Base-by-base conservation (phyloP, 2,888 invertebrate genomes). In the Cryptocephalus moraei region DNA sequence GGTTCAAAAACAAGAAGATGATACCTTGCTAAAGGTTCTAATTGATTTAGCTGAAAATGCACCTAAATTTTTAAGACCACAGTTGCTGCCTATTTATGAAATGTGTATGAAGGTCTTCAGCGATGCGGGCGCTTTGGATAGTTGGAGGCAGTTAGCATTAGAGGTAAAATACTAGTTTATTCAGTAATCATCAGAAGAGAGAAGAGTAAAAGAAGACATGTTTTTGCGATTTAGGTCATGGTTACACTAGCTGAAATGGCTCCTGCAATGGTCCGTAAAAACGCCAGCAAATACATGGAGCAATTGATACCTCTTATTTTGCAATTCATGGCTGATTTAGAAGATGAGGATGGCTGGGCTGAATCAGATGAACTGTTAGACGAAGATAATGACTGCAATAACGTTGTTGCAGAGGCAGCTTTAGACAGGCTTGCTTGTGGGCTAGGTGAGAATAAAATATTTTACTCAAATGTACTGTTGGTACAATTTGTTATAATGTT, bases 401-500 rank as follows among this genome's bases (percentile, higher is more conserved):
- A 91, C 59, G 90, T 94, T 8, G 91, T 93, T 41, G 99, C 94
- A 0, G 99, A 99, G 70, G 92, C 94, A 14, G 92, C 95, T 8
- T 74, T 99, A 47, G 99, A 99, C 74, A 84, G 99, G 54, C 77
- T 99, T 64, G 93, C 97, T n/a, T 96, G 95, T 71, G 94, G 94
- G 3, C 79, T 99, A 39, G 96, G 96, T 52, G 94, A 36, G 36
- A 34, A 34, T 36, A n/a, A 22, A 4, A 22, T 22, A n/a, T n/a
- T n/a, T n/a, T n/a, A n/a, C n/a, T n/a, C n/a, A 34, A 34, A 34
- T 34, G n/a, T 34, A 34, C n/a, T 34, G 34, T n/a, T 34, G 34
- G 34, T 9, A n/a, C n/a, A n/a, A n/a, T n/a, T n/a, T n/a, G n/a
- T n/a, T n/a, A n/a, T n/a, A n/a, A n/a, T n/a, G n/a, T n/a, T n/a